A percentile compares a stretch with the other conserved stretches of the same genome.
Conservation (phyloP, 2,797 vertebrate species). For the Spheniscus humboldti region DNA sequence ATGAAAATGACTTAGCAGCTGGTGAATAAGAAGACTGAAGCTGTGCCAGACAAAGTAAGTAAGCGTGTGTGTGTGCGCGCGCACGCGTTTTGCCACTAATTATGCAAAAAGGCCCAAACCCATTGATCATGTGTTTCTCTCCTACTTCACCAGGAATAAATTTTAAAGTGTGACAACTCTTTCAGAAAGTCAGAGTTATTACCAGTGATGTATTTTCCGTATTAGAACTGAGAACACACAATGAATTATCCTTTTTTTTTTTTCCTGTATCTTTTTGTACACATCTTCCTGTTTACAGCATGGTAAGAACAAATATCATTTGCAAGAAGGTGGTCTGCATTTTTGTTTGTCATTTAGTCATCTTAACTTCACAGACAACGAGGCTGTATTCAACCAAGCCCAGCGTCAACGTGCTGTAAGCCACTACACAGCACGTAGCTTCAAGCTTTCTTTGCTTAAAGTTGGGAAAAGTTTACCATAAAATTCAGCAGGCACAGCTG, state of each 20-base stretch:
- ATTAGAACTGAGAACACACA: constrained; percentile 8
- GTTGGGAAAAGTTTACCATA: neutral
- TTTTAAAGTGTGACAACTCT: constrained; percentile 29
- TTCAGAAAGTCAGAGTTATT: constrained; percentile 45
- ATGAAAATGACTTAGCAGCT: constrained; percentile 80
- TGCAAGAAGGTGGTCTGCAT: neutral
- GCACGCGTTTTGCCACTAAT: constrained; percentile 50
- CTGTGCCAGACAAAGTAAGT: constrained; percentile 72
- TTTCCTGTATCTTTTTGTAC: neutral
- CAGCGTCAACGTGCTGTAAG: neutral
- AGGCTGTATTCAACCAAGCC: neutral
- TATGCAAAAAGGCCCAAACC: constrained; percentile 72
- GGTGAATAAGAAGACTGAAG: constrained; percentile 76
- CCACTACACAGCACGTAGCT: neutral
- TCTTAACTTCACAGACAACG: neutral
- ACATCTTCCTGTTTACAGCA: neutral
- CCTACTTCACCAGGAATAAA: constrained; percentile 48
- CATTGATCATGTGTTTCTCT: constrained; percentile 70
- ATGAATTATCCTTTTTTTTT: neutral
- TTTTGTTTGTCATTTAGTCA: neutral
- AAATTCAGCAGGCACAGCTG: neutral
- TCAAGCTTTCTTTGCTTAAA: neutral
- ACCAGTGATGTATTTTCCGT: constrained; percentile 19
- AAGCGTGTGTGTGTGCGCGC: neutral
- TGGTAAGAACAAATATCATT: neutral